phyloP scores from a whole-genome alignment of 2,113 vertebrate species.

The Edolisoma coerulescens region DNA sequence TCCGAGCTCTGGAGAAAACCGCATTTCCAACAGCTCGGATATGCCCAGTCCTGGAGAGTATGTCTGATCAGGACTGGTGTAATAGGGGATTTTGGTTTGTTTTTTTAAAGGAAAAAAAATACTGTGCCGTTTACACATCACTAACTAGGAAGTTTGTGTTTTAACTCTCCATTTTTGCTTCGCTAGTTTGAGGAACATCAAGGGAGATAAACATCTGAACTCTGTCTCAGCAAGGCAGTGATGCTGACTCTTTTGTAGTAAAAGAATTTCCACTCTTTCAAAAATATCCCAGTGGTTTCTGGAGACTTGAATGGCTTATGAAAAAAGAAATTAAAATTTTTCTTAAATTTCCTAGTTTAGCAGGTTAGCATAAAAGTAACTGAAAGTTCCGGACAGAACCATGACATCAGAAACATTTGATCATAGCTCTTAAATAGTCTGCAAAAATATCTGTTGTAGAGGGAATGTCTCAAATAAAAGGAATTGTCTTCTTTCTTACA shows the following conservation, averaged over 20 bases:
- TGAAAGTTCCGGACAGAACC: not conserved
- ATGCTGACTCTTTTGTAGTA: not conserved
- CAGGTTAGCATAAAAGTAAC: not conserved
- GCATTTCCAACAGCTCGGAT: not conserved
- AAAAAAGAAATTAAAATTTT: not conserved
- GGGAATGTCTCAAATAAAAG: not conserved
- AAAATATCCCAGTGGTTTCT: not conserved
- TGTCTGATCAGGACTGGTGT: not conserved
- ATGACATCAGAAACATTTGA: not conserved
- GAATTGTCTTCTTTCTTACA: not conserved
- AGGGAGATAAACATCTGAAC: not conserved
- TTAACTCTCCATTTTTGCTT: not conserved
- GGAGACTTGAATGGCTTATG: not conserved
- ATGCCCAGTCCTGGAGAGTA: accelerated
- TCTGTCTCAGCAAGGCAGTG: not conserved
- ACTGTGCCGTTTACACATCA: accelerated
- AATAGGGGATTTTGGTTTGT: accelerated
- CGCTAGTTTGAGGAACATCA: not conserved
- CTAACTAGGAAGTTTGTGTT: not conserved
- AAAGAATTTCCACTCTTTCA: not conserved
- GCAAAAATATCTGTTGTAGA: not conserved
- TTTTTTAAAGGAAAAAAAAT: not conserved
- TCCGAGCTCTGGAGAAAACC: not conserved
- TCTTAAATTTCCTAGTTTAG: not conserved
- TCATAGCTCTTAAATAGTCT: not conserved